Base-by-base conservation (phyloP, 2,797 vertebrate genomes). In the Hapalemur alaotrensis region DNA sequence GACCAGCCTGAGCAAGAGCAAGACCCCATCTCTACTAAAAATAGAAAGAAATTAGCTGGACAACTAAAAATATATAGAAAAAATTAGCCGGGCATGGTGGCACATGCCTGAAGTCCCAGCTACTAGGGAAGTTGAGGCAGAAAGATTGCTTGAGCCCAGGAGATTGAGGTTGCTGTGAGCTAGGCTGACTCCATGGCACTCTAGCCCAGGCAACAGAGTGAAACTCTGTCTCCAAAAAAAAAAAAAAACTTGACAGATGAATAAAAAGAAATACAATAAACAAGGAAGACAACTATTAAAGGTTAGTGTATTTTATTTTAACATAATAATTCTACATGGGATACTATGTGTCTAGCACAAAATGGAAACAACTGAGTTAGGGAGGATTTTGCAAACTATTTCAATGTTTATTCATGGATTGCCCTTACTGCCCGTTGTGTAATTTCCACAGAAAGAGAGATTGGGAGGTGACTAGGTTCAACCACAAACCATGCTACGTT, bases 391-490 rank as follows among this genome's bases (percentile, higher is more conserved):
- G n/a, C 92, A 95, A 87, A 92, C 41, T 94, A 88, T 76, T 96
- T 95, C 52, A 81, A 22, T 73, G 72, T 91, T 96, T 96, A 97
- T 88, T 96, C 46, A 76, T 90, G 17, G 63, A 87, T 35, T 59
- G 25, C 32, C 63, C 65, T 70, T 43, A 52, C n/a, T 82, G 11
- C 4, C 54, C 48, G 57, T 32, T 32, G 59, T 93, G 20, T 96
- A 94, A 97, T 97, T 93, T 93, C 63, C 32, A 95, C 2, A 70
- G 65, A 95, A 79, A 87, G 14, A 81, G 63, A 88, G 63, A 82
- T 0, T 75, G 89, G 83, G 59, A 96, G 50, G 25, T 87, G 59
- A 95, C 73, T 87, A 86, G 69, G 59, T 76, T 82, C 12, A 69
- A 94, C 1, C 50, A 72, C 50, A 97, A 97, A 92, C 0, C 95